Conservation (phyloP, 2,888 invertebrate genomes). For the Disparrhopalites patrizii region DNA sequence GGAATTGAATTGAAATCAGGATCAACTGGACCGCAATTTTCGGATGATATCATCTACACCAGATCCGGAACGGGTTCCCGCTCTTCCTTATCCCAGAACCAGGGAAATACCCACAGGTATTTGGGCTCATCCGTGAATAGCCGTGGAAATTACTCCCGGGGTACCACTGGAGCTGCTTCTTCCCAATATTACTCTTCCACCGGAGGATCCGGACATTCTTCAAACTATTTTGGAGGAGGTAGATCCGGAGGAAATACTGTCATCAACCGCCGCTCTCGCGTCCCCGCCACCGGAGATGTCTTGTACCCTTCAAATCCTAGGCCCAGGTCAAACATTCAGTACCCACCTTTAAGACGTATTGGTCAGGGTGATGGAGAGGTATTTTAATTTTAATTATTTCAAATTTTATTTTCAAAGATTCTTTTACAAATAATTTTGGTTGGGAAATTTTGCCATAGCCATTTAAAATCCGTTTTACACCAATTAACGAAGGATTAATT, state of each 20-base stretch:
- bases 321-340: slow-evolving; percentile 36
- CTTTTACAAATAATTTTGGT: no score
- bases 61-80: slow-evolving; percentile 25
- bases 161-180: slow-evolving; percentile 8
- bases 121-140: slow-evolving; percentile 15
- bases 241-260: slow-evolving; percentile 31
- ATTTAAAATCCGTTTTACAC: no score
- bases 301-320: slow-evolving; percentile 31
- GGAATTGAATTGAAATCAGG: slow-evolving; percentile 46
- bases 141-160: not conserved
- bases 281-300: slow-evolving; percentile 43
- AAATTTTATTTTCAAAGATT: not conserved
- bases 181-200: slow-evolving; percentile 11
- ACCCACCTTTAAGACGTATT: slow-evolving; percentile 43
- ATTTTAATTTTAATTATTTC: slow-evolving; percentile 1
- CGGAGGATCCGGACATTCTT: slow-evolving; percentile 20
- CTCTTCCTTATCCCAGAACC: not conserved
- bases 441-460: no score
- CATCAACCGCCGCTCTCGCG: slow-evolving; percentile 42
- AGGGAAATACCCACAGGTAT: not conserved
- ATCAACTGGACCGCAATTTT: slow-evolving; percentile 42
- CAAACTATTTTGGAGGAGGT: slow-evolving; percentile 6
- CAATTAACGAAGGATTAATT: not conserved
- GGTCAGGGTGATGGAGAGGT: slow-evolving; percentile 47
- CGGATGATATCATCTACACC: slow-evolving; percentile 39